Evolutionary conservation across 2,113 vertebrate genomes (phyloP).

Genomic region (Azemiops feae): DNA sequence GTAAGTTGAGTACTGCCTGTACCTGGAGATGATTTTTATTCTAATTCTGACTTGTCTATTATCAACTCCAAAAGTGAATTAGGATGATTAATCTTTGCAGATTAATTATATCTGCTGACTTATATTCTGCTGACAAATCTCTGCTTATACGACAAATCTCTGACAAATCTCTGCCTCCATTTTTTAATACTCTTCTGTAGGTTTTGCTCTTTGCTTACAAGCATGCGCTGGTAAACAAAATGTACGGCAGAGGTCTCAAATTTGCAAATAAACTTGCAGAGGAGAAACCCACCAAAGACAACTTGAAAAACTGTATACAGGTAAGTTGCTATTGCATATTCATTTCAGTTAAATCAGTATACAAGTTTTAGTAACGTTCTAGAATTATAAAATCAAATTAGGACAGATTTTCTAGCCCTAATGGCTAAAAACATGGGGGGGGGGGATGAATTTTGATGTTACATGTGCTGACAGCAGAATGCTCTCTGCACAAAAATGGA

Average conservation of each 20-base stretch:
- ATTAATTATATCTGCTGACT: too few relatives aligned
- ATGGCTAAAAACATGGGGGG: background rate
- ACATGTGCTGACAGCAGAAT: background rate
- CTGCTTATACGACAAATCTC: too few relatives aligned
- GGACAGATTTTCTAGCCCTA: background rate
- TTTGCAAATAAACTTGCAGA: conserved; percentile 92
- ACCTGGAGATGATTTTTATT: background rate
- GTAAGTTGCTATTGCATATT: conserved; percentile 62
- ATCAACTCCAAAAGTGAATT: background rate
- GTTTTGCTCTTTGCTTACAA: conserved; percentile 96
- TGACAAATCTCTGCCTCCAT: background rate
- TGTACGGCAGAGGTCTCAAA: conserved; percentile 93
- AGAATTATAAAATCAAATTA: background rate
- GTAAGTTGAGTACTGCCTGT: background rate
- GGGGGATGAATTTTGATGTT: too few relatives aligned
- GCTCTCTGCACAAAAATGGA: background rate
- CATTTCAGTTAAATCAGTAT: background rate
- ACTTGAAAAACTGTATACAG: conserved; percentile 96
- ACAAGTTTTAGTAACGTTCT: background rate
- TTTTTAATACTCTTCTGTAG: conserved; percentile 62
- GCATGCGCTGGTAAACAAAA: conserved; percentile 91
- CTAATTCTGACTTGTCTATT: background rate
- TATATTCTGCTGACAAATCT: background rate
- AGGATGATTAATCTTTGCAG: background rate
- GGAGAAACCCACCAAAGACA: conserved; percentile 96